Base-by-base conservation (phyloP, 2,113 vertebrate genomes). In the Puntigrus tetrazona region DNA sequence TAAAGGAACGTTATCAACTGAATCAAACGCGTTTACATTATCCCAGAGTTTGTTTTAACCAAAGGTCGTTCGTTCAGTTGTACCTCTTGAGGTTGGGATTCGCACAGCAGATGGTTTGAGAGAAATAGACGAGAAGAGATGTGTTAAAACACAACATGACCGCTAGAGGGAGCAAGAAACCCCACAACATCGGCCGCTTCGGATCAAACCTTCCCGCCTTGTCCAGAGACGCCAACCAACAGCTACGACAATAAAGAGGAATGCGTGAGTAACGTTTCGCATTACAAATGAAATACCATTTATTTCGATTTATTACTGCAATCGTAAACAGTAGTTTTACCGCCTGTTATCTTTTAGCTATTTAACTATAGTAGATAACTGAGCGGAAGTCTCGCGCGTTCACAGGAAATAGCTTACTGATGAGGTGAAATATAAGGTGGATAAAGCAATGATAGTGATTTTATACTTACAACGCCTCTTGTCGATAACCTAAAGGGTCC, bases 381-480 rank as follows among this genome's bases (percentile, higher is more conserved):
- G 36, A 69, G 16, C 18, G 1, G 7, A 69, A 70, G 20, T 70
- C 67, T 41, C 3, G 0, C 9, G 13, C 7, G 11, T 11, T 70
- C 1, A 72, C 20, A 14, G 9, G 11, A 25, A 25, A 38, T 67
- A 34, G 29, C 13, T 29, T 18, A 27, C 9, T 25, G 3, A 11
- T 20, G 6, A 22, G 50, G 50, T 22, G 50, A 55, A 55, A 61
- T 25, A 61, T 61, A 61, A 25, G 8, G 9, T 61, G 65, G 0
- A 14, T 70, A 41, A 41, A 43, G 2, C 0, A 0, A 61, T 59
- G 20, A 52, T 34, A 36, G 8, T 3, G 0, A 36, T 25, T n/a
- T 72, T 34, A 13, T 1, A 91, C 90, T 87, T 78, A 93, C 92
- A 93, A 92, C 83, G 92, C 90, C 78, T 94, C 91, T 82, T 90